Evolutionary conservation across 2,888 invertebrate genomes (phyloP), one percentile per base, ranked within the genome.

Genomic region (Lamellibrachia columna): DNA sequence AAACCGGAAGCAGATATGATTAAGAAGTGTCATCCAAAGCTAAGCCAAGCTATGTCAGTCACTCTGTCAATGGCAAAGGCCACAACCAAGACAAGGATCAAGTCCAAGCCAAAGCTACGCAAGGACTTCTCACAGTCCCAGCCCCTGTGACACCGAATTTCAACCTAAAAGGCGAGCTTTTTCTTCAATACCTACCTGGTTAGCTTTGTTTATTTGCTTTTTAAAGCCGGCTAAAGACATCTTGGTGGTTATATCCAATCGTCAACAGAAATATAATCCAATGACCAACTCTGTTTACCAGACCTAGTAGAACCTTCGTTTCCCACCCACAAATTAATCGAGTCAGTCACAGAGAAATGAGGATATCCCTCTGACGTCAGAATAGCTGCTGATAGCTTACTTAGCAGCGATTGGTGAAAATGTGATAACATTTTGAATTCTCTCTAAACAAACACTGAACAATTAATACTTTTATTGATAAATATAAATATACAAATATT

Each of bases 181-280:
- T 75, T 6, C 22, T 22, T 22, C 22, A 53, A 60, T 75, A 93
- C 93, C 97, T 97, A 98, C 99, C 98, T 99, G 99, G 97, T 99
- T 99, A 95, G 99, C 99, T 97, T 99, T 99, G 97, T 99, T 99
- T 97, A 99, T 98, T 97, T 99, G 99, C 97, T 99, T 99, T 97
- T 99, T 99, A 95, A 99, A 97, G 95, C 99, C 99, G 96, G 99
- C 99, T 97, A 99, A 98, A 97, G 99, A 99, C 99, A 99, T 99
- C 11, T 75, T 75, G 75, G n/a, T 75, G 75, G 75, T 75, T 75
- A n/a, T 97, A 53, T 93, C 75, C 75, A 75, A 11, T 15, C 75
- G 75, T 75, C 22, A 15, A 75, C 75, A 2, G 75, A 75, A 75
- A 75, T 75, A n/a, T 75, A 75, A 75, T 75, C 75, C 75, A 75